Evolutionary conservation across 64 coral and sea anemone genomes (phyloP).

Genomic region (Stichodactyla mertensii): DNA sequence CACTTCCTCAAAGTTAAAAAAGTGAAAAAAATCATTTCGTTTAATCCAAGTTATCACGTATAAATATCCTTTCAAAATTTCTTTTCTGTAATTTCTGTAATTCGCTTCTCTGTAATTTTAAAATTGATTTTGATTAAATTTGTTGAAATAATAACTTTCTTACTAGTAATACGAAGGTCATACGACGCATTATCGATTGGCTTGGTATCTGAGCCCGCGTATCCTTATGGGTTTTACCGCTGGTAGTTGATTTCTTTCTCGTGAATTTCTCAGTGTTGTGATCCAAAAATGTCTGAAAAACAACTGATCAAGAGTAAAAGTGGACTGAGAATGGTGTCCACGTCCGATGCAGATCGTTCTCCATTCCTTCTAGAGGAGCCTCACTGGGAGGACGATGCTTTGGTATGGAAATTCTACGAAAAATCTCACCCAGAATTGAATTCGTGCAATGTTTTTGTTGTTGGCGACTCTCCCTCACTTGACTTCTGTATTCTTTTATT

Average conservation of each 20-base stretch:
- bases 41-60: too few species aligned
- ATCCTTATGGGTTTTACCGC: background rate
- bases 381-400: constrained; percentile 78
- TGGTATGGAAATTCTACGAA: constrained; percentile 29
- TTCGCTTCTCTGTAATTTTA: too few species aligned
- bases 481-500: constrained; percentile 8
- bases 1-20: too few species aligned
- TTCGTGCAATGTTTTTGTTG: background rate
- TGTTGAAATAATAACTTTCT: background rate
- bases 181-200: background rate
- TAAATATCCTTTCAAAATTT: too few species aligned
- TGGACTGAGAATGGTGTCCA: constrained; percentile 90
- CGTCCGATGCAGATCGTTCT: constrained; percentile 69
- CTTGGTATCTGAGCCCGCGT: background rate
- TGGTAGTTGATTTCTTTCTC: background rate
- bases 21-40: too few species aligned
- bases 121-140: background rate
- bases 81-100: too few species aligned
- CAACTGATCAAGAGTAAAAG: constrained; percentile 88
- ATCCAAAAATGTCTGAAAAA: constrained; percentile 86
- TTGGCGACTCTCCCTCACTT: background rate
- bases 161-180: background rate
- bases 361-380: constrained; percentile 94
- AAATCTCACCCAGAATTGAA: background rate
- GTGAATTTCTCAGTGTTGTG: background rate